Percentiles rank a stretch among this genome's conserved stretches.
Evolutionary conservation across 2,113 vertebrate genomes (phyloP).

Genomic region (Phalacrocorax pelagicus): DNA sequence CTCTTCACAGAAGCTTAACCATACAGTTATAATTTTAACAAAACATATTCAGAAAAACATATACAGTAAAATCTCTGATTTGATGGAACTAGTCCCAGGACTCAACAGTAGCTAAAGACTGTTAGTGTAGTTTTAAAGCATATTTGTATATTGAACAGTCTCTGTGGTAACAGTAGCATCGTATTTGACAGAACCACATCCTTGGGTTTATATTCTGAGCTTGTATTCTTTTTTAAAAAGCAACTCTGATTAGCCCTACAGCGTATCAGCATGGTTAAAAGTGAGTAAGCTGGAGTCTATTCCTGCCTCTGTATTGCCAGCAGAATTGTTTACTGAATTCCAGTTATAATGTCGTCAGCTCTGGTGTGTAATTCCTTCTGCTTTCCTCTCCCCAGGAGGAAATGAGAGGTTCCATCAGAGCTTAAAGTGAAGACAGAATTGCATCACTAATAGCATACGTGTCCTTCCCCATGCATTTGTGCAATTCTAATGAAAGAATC

Average conservation of each 20-base stretch:
- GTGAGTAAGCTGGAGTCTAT: not conserved
- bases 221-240: not conserved
- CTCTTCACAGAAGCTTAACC: conserved; percentile 22
- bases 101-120: not conserved
- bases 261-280: not conserved
- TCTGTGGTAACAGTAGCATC: not conserved
- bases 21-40: conserved; percentile 23
- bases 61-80: conserved; percentile 2
- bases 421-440: not conserved
- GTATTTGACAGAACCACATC: not conserved
- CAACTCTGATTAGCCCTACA: not conserved
- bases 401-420: not conserved
- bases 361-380: not conserved
- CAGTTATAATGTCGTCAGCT: not conserved
- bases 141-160: not conserved
- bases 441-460: not conserved
- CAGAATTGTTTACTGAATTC: conserved; percentile 15
- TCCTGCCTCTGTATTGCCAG: not conserved
- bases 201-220: not conserved
- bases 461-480: not conserved
- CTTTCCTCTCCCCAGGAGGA: not conserved
- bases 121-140: not conserved
- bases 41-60: not conserved
- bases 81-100: not conserved
- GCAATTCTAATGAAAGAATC: not conserved